phyloP scores from a whole-genome alignment of 35 echinoderm and acorn worm species.

The Heliocidaris erythrogramma region DNA sequence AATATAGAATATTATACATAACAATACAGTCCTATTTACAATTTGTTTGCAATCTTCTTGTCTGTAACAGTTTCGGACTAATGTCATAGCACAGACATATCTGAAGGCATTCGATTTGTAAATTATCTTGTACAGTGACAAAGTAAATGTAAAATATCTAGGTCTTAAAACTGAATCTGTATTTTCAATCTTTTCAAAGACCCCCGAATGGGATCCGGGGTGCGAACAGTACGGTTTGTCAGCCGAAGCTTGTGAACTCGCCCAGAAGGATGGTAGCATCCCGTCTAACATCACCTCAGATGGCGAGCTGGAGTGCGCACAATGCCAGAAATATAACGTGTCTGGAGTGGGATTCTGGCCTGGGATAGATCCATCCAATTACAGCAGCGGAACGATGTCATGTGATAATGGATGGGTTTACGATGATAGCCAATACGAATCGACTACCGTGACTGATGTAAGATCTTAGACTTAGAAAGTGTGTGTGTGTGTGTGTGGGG shows the following conservation, averaged over 20 bases:
- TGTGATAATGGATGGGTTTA: constrained; percentile 25
- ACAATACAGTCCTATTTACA: no score
- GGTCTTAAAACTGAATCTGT: no score
- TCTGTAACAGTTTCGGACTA: no score
- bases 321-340: constrained; percentile 64
- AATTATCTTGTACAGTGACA: no score
- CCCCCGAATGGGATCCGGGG: constrained; percentile 49
- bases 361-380: constrained; percentile 30
- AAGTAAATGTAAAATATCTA: no score
- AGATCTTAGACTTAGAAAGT: not conserved
- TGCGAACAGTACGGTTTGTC: constrained; percentile 36
- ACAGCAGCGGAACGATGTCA: not conserved
- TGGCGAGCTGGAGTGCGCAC: not conserved
- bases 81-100: no score
- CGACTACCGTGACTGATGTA: not conserved
- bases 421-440: constrained; percentile 2
- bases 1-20: no score
- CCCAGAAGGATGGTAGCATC: constrained; percentile 49
- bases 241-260: constrained; percentile 1
- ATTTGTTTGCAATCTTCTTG: no score
- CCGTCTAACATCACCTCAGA: constrained; percentile 26
- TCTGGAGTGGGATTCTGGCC: constrained; percentile 45
- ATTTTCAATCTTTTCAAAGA: not conserved
- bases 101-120: no score
- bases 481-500: no score